Conservation (phyloP, 2,888 invertebrate species). For the Drosophila anomelani region DNA sequence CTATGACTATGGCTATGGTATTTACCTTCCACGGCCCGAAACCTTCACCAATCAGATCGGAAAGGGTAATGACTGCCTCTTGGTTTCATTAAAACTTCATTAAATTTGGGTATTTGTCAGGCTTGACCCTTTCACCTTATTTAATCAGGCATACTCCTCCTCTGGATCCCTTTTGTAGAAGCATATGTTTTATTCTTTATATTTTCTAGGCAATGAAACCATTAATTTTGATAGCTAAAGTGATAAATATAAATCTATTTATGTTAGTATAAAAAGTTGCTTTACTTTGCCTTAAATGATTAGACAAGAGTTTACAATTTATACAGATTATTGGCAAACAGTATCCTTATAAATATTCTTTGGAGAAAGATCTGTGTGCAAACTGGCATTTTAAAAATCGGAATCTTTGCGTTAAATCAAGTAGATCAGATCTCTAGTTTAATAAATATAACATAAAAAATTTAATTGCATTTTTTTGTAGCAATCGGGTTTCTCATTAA, state of each 20-base stretch:
- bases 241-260: too few relatives aligned
- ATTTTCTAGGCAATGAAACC: too few relatives aligned
- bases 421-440: background rate
- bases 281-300: too few relatives aligned
- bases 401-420: too few relatives aligned
- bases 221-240: too few relatives aligned
- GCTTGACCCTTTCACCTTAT: constrained; percentile 17
- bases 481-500: background rate
- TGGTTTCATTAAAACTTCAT: constrained; percentile 37
- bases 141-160: constrained; percentile 4
- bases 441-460: background rate
- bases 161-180: background rate
- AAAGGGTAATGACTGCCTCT: constrained; percentile 17
- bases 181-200: background rate
- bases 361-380: too few relatives aligned
- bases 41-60: constrained; percentile 35
- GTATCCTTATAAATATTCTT: too few relatives aligned
- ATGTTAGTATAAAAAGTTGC: too few relatives aligned
- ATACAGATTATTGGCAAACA: too few relatives aligned
- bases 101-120: constrained; percentile 11
- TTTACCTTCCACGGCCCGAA: constrained; percentile 5
- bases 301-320: too few relatives aligned
- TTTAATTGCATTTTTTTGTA: background rate
- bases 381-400: too few relatives aligned
- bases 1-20: background rate